These are phyloP conservation scores for Drosophila helvetica DNA, from an alignment of 2,888 invertebrate species.

Conservation along the genomic window DNA sequence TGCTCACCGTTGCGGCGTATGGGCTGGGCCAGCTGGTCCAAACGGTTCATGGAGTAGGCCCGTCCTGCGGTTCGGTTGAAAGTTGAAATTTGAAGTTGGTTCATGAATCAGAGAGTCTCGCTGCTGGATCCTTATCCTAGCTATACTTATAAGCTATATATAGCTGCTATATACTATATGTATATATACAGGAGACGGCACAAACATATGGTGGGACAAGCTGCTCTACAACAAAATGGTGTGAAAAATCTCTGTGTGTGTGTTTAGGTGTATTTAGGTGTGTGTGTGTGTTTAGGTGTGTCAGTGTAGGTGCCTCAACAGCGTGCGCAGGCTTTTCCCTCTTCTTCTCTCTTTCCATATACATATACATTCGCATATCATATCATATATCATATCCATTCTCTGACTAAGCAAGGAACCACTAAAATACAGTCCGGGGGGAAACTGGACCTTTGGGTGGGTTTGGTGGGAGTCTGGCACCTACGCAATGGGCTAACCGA, in stretches of 20 bases:
- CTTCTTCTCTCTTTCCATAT: slow-evolving; percentile 14
- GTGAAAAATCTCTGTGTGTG: slow-evolving; percentile 19
- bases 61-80: slow-evolving; percentile 86
- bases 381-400: neutral
- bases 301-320: slow-evolving; percentile 7
- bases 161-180: neutral
- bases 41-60: slow-evolving; percentile 96
- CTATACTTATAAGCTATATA: slow-evolving; percentile 39
- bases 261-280: neutral
- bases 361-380: too few species aligned
- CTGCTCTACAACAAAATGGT: slow-evolving; percentile 51
- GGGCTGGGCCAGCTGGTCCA: slow-evolving; percentile 93
- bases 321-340: slow-evolving; percentile 19
- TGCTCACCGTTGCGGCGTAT: slow-evolving; percentile 86
- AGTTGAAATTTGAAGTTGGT: slow-evolving; percentile 64
- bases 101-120: slow-evolving; percentile 62
- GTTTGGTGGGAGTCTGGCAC: slow-evolving; percentile 3
- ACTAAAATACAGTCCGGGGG: slow-evolving; percentile 18
- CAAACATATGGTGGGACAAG: slow-evolving; percentile 42
- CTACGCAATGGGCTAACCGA: slow-evolving; percentile 49
- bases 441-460: slow-evolving; percentile 18
- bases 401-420: slow-evolving; percentile 34
- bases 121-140: slow-evolving; percentile 22
- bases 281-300: slow-evolving; percentile 15
- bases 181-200: slow-evolving; percentile 52